Percentiles rank a stretch among this genome's conserved stretches.
Conservation (phyloP, 53 echinoderm and acorn worm genomes). For the Astropecten irregularis region DNA sequence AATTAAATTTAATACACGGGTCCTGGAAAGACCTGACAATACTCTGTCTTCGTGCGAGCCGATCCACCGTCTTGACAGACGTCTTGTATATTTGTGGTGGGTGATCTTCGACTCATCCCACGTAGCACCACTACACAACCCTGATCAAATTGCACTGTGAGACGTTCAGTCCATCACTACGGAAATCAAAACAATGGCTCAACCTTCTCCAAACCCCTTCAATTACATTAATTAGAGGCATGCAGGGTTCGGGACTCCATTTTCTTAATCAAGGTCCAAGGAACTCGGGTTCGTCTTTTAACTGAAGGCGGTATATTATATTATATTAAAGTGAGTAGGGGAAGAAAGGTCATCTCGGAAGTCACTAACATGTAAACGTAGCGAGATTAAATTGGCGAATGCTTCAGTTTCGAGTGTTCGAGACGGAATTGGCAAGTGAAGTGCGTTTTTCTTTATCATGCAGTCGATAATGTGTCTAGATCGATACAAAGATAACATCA, state of each 20-base stretch:
- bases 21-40: constrained; percentile 4
- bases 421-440: too few relatives aligned
- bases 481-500: too few relatives aligned
- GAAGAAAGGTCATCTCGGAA: not conserved
- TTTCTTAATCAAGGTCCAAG: constrained; percentile 39
- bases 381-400: not conserved
- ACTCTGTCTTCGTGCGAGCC: constrained; percentile 11
- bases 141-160: not conserved
- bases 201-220: constrained; percentile 4
- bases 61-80: constrained; percentile 34
- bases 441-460: too few relatives aligned
- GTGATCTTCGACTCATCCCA: not conserved
- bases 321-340: not conserved
- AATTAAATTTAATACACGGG: constrained; percentile 47
- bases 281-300: not conserved
- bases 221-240: constrained; percentile 56
- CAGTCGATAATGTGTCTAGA: too few relatives aligned
- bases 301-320: not conserved
- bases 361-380: not conserved
- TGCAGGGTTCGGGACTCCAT: constrained; percentile 16
- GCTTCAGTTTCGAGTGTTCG: too few relatives aligned
- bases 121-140: not conserved
- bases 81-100: constrained; percentile 52
- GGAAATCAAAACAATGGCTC: constrained; percentile 36
- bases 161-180: not conserved